Percentiles rank a stretch among this genome's conserved stretches.
These are phyloP conservation scores for Danio kyathit DNA, from an alignment of 2,797 vertebrate species.

Conservation along the genomic window DNA sequence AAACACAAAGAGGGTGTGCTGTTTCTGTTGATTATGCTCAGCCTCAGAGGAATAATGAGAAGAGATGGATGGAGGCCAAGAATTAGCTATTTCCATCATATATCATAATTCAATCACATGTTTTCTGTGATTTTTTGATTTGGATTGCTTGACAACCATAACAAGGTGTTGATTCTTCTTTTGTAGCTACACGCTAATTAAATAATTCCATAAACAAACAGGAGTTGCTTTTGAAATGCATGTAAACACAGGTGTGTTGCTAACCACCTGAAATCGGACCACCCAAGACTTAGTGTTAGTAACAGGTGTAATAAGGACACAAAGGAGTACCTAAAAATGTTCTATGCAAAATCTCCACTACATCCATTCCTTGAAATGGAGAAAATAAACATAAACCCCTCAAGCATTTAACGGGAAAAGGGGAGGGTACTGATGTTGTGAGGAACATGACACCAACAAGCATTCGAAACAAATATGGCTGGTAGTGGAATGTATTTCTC, in stretches of 20 bases:
- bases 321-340: slow-evolving; percentile 5
- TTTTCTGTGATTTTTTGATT: not conserved
- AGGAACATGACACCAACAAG: not conserved
- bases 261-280: not conserved
- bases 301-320: not conserved
- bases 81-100: not conserved
- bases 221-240: too few relatives aligned
- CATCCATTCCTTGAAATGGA: not conserved
- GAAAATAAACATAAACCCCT: not conserved
- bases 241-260: too few relatives aligned
- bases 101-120: not conserved
- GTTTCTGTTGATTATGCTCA: not conserved
- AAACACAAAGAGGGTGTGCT: not conserved
- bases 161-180: not conserved
- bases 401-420: not conserved
- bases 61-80: not conserved
- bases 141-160: not conserved
- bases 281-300: not conserved
- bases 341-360: not conserved
- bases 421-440: not conserved
- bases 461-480: not conserved
- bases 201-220: not conserved
- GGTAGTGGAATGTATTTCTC: not conserved
- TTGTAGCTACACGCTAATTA: not conserved
- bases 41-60: not conserved